Base-by-base conservation (phyloP, 2,113 vertebrate species). In the Mesocricetus auratus region DNA sequence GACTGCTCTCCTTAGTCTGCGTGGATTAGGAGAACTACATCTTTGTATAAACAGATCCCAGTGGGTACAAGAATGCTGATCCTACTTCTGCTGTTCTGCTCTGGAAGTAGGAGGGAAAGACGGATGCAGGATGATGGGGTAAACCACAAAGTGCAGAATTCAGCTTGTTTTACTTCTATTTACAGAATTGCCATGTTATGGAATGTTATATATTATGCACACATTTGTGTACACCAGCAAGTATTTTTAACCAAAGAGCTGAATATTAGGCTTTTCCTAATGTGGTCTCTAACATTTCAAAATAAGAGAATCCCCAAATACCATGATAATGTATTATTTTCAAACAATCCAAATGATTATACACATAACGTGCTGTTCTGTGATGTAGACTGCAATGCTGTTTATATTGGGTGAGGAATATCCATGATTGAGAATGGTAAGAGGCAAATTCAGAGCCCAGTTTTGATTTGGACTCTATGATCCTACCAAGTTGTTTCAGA, bases 201-300 rank as follows among this genome's bases (percentile, higher is more conserved):
- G 26, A 86, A 73, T 83, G 9, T 29, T 93, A 81, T 91, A 21
- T 92, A 92, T 94, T 94, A 91, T 74, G 58, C 69, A 90, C 86
- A 42, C 60, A 33, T 93, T 86, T 93, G 26, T 85, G 42, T 47
- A 91, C 42, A 85, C 4, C 90, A 90, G 83, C 47, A 74, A 79
- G 68, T 74, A 85, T 74, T 86, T 94, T 94, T 94, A 74, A 94
- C 39, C 66, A 91, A 89, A 89, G 77, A 89, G 16, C 36, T 93
- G 71, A 95, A 58, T 86, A 45, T 42, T 91, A 31, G 8, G 17
- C 29, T 93, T 92, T 10, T 90, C 89, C 69, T 16, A 89, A 56
- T 16, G n/a, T n/a, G 29, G 62, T 91, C 12, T 94, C 42, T 96
- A n/a, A 81, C 69, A 85, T 95, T 64, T 89, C 62, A 94, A 93